Evolutionary conservation across 2,797 vertebrate species (phyloP), one percentile per base, ranked within the genome.

Genomic region (Anabacerthia variegaticeps): DNA sequence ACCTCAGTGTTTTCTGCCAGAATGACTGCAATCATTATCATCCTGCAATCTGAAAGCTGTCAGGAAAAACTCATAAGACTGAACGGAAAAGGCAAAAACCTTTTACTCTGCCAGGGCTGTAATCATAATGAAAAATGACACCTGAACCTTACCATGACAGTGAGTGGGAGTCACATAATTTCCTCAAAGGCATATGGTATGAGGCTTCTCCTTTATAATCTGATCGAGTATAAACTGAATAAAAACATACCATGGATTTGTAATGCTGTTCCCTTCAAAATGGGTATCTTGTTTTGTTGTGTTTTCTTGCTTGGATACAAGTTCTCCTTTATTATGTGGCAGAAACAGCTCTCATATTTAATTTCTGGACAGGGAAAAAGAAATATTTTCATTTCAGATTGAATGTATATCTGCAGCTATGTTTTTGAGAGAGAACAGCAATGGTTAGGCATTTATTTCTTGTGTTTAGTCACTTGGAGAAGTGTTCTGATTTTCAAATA

Each of bases 121-220:
- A 73, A 55, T 89, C 78, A 36, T 55, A 83, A 73, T 18, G 88
- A 91, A 92, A 88, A 95, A 92, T 80, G 61, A 91, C 46, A 74
- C 71, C 55, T 82, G 48, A 87, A 56, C n/a, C 32, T 41, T 91
- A 85, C 77, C n/a, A 10, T 78, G 72, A 63, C 68, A 14, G n/a
- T 41, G 44, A 73, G 56, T 84, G 44, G 46, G 72, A 95, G 66
- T 48, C 4, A 1, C 55, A 56, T 59, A 46, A 8, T 88, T 93
- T 94, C 24, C 49, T 84, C 55, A 39, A 56, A 76, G 65, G 39
- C 1, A 3, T 9, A 7, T 56, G 36, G 49, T 69, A 43, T 69
- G 21, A 8, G n/a, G 20, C 34, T 93, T 94, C 59, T 81, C 39
- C 43, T 93, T 83, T 89, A 95, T 76, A 71, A 89, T 76, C 67